A percentile compares a stretch with the other conserved stretches of the same genome.
Conservation (phyloP, 2,888 invertebrate species). For the Tortricodes alternella region DNA sequence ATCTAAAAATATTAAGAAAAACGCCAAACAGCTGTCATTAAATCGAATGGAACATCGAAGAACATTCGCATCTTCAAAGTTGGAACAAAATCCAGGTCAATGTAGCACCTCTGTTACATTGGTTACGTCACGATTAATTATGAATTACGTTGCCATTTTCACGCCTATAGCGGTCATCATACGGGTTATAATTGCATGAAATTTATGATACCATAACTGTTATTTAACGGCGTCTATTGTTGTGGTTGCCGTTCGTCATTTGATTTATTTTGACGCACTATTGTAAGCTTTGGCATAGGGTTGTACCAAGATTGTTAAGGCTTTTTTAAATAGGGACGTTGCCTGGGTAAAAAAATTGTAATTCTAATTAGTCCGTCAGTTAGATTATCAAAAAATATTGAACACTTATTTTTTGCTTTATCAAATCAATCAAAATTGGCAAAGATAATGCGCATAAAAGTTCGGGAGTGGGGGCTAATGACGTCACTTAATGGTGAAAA, state of each 20-base stretch:
- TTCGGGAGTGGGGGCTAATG: too few relatives aligned
- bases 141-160: conserved; percentile 23
- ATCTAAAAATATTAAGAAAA: too few relatives aligned
- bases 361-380: too few relatives aligned
- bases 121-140: conserved; percentile 27
- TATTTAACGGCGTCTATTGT: conserved; percentile 22
- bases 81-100: conserved; percentile 19
- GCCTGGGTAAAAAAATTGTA: too few relatives aligned
- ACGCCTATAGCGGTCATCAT: conserved; percentile 9
- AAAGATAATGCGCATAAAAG: too few relatives aligned
- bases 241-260: conserved; percentile 6
- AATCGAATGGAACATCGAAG: too few relatives aligned
- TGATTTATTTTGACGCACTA: conserved; percentile 13
- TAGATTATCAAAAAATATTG: too few relatives aligned
- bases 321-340: not conserved
- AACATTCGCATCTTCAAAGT: conserved; percentile 16
- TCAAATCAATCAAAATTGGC: too few relatives aligned
- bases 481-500: too few relatives aligned
- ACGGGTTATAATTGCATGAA: conserved; percentile 21
- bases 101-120: conserved; percentile 3
- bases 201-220: conserved; percentile 6
- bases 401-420: too few relatives aligned
- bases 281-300: not conserved
- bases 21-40: not conserved
- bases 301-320: not conserved